Base-by-base conservation (phyloP, 2,113 vertebrate genomes). In the Tautogolabrus adspersus region DNA sequence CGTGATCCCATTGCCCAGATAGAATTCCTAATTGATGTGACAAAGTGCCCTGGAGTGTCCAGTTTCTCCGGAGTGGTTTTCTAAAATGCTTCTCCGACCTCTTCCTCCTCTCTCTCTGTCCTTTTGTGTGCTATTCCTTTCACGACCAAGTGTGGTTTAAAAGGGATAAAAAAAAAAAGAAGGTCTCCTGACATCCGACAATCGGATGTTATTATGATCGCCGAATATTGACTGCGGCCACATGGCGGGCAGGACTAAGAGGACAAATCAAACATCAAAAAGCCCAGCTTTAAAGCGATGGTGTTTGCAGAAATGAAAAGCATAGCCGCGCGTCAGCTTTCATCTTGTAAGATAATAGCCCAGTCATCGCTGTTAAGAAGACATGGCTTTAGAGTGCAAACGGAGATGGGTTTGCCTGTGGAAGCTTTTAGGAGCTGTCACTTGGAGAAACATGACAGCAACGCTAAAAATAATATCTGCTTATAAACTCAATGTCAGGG, bases 11-110 rank as follows among this genome's bases (percentile, higher is more conserved):
- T 79, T 86, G 84, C 83, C 86, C 83, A 63, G 87, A 92, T 92
- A 89, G 87, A 88, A 88, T 93, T 92, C 89, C 91, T 91, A 92
- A 93, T 92, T 92, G 91, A 92, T 90, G 85, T 89, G 90, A 92
- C 91, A 88, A 92, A 92, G 88, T 90, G 90, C 84, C 75, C 57
- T 72, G 55, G 82, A 89, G 91, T 87, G 90, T 93, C 86, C 83
- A 66, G 81, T 93, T 92, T 89, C 92, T 89, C 83, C 56, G 61
- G 85, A 85, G 80, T 72, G 88, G 75, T 84, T 89, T 87, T 91
- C 87, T 88, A 91, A 92, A 91, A 87, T n/a, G 81, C 42, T 54
- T 37, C 77, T 21, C 70, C 79, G 80, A 87, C 87, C 87, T 88
- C 81, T 51, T 59, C 34, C 63, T 52, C 60, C 23, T 75, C 66